A percentile compares a stretch with the other conserved stretches of the same genome.
phyloP scores from a whole-genome alignment of 2,797 vertebrate genomes.

The Enteromius radiatus region DNA sequence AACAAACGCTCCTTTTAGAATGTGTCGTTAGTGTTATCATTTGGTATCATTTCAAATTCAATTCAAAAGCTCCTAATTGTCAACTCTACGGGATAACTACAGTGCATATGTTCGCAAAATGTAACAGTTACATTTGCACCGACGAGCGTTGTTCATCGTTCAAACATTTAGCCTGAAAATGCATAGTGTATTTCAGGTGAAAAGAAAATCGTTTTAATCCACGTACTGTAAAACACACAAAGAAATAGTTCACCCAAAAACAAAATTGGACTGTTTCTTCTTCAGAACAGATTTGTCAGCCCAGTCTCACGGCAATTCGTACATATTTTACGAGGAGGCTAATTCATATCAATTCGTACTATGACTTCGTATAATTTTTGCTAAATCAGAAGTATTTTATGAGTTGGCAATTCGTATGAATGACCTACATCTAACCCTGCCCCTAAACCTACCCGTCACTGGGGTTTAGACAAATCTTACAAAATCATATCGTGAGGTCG shows the following conservation, averaged over 20 bases:
- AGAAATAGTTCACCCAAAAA: not conserved
- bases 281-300: not conserved
- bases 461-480: no score
- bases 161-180: constrained; percentile 46
- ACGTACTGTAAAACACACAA: constrained; percentile 18
- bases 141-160: constrained; percentile 5
- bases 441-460: no score
- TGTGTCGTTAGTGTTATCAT: constrained; percentile 20
- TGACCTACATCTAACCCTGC: no score
- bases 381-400: no score
- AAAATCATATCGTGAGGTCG: no score
- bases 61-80: constrained; percentile 24
- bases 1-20: constrained; percentile 23
- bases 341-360: no score
- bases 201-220: not conserved
- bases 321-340: no score
- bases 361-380: no score
- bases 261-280: not conserved
- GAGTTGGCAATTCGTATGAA: no score
- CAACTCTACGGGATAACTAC: constrained; percentile 18
- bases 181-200: constrained; percentile 56
- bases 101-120: constrained; percentile 52
- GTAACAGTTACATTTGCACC: constrained; percentile 36
- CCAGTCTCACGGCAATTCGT: no score
- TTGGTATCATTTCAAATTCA: constrained; percentile 5